Evolutionary conservation across 1,140 invertebrate genomes (phyloP).

Genomic region (Drosophila ananassae): DNA sequence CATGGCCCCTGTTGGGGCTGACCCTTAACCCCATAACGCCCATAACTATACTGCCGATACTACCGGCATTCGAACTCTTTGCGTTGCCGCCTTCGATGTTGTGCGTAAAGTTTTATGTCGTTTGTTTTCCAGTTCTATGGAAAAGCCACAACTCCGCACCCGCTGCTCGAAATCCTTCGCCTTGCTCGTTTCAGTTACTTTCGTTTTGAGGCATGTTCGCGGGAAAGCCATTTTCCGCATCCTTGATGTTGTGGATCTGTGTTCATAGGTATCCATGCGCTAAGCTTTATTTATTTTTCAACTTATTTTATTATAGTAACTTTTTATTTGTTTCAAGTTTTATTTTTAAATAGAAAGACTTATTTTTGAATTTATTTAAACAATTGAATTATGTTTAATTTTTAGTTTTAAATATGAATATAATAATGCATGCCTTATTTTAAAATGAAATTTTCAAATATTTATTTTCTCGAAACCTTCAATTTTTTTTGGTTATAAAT

Average conservation of each 20-base stretch:
- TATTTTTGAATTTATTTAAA: not conserved
- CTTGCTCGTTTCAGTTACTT: slow-evolving; percentile 74
- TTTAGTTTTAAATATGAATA: not conserved
- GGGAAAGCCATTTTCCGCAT: slow-evolving; percentile 66
- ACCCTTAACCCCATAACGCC: slow-evolving; percentile 12
- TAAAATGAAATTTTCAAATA: not conserved
- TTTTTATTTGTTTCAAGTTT: slow-evolving; percentile 3
- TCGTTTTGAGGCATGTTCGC: slow-evolving; percentile 78
- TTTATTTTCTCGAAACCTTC: too few species aligned
- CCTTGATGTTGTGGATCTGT: slow-evolving; percentile 84
- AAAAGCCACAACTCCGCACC: slow-evolving; percentile 70
- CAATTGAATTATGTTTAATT: slow-evolving; percentile 19
- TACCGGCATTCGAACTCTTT: slow-evolving; percentile 29
- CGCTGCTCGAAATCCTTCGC: slow-evolving; percentile 48
- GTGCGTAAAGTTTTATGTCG: slow-evolving; percentile 76
- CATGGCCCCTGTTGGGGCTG: slow-evolving; percentile 51
- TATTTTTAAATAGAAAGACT: not conserved
- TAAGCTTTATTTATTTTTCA: slow-evolving; percentile 22
- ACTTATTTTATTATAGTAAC: not conserved
- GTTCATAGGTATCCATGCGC: slow-evolving; percentile 72
- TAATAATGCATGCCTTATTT: slow-evolving; percentile 6
- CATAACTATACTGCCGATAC: slow-evolving; percentile 4
- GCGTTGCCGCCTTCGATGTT: slow-evolving; percentile 77
- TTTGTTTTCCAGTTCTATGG: slow-evolving; percentile 77
- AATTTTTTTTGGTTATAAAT: not conserved